Evolutionary conservation across 2,797 vertebrate species (phyloP).

Genomic region (Betta splendens): DNA sequence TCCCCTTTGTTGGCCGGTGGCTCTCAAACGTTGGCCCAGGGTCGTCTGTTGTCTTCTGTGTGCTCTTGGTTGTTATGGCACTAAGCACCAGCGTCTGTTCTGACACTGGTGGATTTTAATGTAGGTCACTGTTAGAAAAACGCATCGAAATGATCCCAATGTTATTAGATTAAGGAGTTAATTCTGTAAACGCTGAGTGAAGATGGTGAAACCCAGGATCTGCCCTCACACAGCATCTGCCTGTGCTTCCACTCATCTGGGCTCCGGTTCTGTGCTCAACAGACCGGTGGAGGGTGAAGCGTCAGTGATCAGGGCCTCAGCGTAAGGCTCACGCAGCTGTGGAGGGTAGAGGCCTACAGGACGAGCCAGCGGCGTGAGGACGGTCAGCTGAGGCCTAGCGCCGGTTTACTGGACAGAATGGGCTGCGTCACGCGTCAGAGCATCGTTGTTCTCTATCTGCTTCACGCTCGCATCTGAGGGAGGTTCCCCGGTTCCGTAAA

Average conservation of each 20-base stretch:
- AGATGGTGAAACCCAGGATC: conserved; percentile 24
- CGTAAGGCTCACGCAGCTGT: conserved; percentile 17
- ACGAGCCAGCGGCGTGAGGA: too few relatives aligned
- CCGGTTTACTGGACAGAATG: too few relatives aligned
- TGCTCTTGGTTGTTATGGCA: conserved; percentile 2
- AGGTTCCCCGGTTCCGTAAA: too few relatives aligned
- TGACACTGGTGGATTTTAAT: conserved; percentile 1
- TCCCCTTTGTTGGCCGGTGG: conserved; percentile 36
- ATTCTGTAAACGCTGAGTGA: not conserved
- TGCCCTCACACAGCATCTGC: conserved; percentile 38
- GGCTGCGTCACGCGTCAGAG: too few relatives aligned
- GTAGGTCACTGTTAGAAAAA: too few relatives aligned
- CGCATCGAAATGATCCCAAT: too few relatives aligned
- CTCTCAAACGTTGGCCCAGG: conserved; percentile 26
- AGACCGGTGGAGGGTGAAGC: conserved; percentile 52
- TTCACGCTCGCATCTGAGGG: too few relatives aligned
- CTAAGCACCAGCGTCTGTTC: not conserved
- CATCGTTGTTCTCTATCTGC: too few relatives aligned
- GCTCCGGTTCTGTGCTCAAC: conserved; percentile 39
- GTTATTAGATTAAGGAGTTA: too few relatives aligned
- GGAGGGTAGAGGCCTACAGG: conserved; percentile 20
- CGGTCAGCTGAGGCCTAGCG: too few relatives aligned
- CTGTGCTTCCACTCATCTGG: conserved; percentile 33
- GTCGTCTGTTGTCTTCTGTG: conserved; percentile 14
- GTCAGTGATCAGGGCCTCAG: conserved; percentile 42